Evolutionary conservation across 2,113 vertebrate species (phyloP).

Genomic region (Anhinga rufa): DNA sequence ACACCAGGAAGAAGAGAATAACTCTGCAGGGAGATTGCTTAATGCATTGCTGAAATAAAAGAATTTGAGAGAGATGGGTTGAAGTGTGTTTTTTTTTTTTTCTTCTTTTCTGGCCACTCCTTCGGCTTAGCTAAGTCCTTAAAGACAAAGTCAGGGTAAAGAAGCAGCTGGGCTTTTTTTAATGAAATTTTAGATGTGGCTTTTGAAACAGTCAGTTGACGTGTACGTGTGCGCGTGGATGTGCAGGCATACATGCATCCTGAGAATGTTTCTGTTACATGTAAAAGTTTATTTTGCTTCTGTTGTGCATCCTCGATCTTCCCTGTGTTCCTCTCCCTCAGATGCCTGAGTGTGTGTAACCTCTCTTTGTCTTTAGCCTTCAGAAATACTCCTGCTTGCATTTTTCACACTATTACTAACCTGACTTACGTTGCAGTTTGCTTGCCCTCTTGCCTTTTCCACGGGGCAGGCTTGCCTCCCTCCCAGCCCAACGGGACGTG

Average conservation of each 20-base stretch:
- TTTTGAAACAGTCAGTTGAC: slow-evolving; percentile 86
- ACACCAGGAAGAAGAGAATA: slow-evolving; percentile 99
- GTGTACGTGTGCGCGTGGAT: background rate
- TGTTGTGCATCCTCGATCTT: slow-evolving; percentile 23
- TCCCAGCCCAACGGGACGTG: background rate
- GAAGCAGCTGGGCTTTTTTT: slow-evolving; percentile 89
- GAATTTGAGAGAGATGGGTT: slow-evolving; percentile 98
- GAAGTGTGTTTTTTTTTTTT: slow-evolving; percentile 76
- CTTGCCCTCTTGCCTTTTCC: background rate
- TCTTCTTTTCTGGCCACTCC: slow-evolving; percentile 83
- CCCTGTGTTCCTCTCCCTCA: slow-evolving; percentile 51
- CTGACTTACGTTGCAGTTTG: background rate
- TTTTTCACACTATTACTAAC: background rate
- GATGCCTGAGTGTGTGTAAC: background rate
- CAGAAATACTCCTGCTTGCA: slow-evolving; percentile 56
- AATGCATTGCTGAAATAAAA: slow-evolving; percentile 99
- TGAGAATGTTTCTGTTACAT: slow-evolving; percentile 80
- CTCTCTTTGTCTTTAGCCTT: slow-evolving; percentile 3
- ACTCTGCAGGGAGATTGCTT: slow-evolving; percentile 98
- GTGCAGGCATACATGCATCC: slow-evolving; percentile 66
- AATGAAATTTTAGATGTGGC: slow-evolving; percentile 93
- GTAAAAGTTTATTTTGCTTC: slow-evolving; percentile 78
- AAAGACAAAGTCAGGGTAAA: slow-evolving; percentile 81
- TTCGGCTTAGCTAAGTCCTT: slow-evolving; percentile 95
- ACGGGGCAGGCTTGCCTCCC: background rate